These are phyloP conservation scores for Melanotaenia parkinsoni DNA, from an alignment of 2,797 vertebrate genomes.

Conservation along the genomic window DNA sequence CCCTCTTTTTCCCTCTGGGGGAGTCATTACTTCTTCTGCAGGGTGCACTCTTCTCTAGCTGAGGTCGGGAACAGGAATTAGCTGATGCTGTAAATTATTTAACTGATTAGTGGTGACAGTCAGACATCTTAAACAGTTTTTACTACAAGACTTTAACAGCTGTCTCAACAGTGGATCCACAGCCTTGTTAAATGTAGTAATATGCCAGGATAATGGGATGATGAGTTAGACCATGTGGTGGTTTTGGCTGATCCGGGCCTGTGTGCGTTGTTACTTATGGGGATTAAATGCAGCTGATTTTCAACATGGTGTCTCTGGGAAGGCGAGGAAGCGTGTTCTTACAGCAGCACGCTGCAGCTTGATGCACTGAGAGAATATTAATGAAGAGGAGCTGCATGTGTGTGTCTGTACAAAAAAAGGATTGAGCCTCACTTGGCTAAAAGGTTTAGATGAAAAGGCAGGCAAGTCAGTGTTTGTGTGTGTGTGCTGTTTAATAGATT, in stretches of 20 bases:
- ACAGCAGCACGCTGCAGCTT: conserved; percentile 56
- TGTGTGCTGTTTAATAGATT: conserved; percentile 63
- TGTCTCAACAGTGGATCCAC: background rate
- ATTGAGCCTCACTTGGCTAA: conserved; percentile 22
- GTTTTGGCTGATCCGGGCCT: background rate
- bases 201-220: background rate
- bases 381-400: conserved; percentile 32
- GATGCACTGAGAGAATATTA: conserved; percentile 59
- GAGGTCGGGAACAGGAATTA: background rate
- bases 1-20: no score
- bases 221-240: background rate
- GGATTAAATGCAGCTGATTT: background rate
- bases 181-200: background rate
- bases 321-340: conserved; percentile 35
- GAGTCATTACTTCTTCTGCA: background rate
- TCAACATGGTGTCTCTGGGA: conserved; percentile 9
- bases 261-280: background rate
- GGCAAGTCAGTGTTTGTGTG: conserved; percentile 1
- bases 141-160: background rate
- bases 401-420: conserved; percentile 11
- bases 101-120: background rate
- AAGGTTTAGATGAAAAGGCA: conserved; percentile 25
- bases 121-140: background rate
- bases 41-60: background rate
- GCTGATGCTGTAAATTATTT: background rate